These are phyloP conservation scores for Pluvialis apricaria DNA, from an alignment of 2,113 vertebrate species.

Conservation along the genomic window DNA sequence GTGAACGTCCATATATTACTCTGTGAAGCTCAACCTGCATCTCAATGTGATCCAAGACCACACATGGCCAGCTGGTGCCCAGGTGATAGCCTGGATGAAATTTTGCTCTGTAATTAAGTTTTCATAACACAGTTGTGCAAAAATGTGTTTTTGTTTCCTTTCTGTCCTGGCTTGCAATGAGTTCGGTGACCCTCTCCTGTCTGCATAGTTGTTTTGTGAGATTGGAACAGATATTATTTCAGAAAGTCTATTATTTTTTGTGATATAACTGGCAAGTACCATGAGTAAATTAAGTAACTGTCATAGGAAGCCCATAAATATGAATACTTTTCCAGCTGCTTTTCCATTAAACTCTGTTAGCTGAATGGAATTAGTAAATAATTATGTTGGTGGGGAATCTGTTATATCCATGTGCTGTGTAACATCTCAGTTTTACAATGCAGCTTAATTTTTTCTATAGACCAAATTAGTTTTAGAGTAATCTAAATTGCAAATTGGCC, in stretches of 20 bases:
- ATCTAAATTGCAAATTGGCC: slow-evolving; percentile 76
- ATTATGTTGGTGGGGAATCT: slow-evolving; percentile 72
- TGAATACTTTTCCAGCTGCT: slow-evolving; percentile 73
- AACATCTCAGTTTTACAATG: slow-evolving; percentile 63
- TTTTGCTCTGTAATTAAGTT: slow-evolving; percentile 51
- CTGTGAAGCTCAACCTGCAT: neutral
- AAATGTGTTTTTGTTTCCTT: slow-evolving; percentile 3
- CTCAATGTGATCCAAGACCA: neutral
- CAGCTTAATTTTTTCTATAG: slow-evolving; percentile 66
- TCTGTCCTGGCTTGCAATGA: neutral
- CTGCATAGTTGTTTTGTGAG: slow-evolving; percentile 34
- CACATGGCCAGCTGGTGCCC: slow-evolving; percentile 16
- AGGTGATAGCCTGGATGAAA: slow-evolving; percentile 23
- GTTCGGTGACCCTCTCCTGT: slow-evolving; percentile 58
- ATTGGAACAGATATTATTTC: slow-evolving; percentile 55
- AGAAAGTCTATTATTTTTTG: slow-evolving; percentile 58
- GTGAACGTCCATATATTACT: neutral
- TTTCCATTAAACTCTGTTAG: slow-evolving; percentile 72
- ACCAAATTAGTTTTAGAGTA: slow-evolving; percentile 69
- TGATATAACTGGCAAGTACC: slow-evolving; percentile 39
- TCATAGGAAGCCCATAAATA: slow-evolving; percentile 66
- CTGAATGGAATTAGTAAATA: slow-evolving; percentile 77
- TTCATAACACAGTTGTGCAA: slow-evolving; percentile 8
- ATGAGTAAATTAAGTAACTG: slow-evolving; percentile 65
- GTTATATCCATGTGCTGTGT: slow-evolving; percentile 51